Evolutionary conservation across 2,797 vertebrate genomes (phyloP).

Genomic region (Rhodeus uyekii): DNA sequence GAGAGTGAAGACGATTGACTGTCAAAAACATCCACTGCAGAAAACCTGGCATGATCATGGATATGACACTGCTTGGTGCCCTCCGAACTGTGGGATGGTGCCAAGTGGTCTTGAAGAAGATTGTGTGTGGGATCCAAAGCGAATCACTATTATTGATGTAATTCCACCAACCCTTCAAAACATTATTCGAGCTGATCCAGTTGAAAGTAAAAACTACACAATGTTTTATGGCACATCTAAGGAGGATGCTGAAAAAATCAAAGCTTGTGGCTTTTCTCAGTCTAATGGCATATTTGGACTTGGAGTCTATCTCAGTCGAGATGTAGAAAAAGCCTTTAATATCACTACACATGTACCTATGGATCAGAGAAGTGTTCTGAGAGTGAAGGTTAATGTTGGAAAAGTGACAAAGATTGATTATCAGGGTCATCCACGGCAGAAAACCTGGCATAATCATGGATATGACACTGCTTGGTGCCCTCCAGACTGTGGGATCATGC

Average conservation of each 20-base stretch:
- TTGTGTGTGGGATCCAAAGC: constrained; percentile 66
- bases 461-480: constrained; percentile 72
- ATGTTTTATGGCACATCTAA: constrained; percentile 73
- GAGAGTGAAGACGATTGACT: constrained; percentile 59
- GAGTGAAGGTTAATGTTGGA: constrained; percentile 62
- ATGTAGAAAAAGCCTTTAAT: constrained; percentile 65
- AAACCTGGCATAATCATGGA: constrained; percentile 56
- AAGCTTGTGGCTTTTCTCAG: background rate
- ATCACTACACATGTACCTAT: constrained; percentile 40
- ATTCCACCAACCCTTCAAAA: constrained; percentile 1
- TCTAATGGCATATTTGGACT: constrained; percentile 64
- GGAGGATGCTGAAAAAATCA: background rate
- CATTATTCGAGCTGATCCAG: background rate
- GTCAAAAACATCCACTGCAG: constrained; percentile 37
- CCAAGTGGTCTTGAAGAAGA: constrained; percentile 59
- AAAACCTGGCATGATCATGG: constrained; percentile 55
- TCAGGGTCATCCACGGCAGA: constrained; percentile 55
- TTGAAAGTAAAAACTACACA: constrained; percentile 46
- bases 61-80: constrained; percentile 71
- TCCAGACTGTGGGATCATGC: constrained; percentile 31
- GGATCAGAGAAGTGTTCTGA: constrained; percentile 54
- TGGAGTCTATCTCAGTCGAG: constrained; percentile 72
- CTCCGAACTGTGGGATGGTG: constrained; percentile 56
- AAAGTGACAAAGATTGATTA: constrained; percentile 58
- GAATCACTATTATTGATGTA: constrained; percentile 38